phyloP scores from a whole-genome alignment of 2,113 vertebrate species.

The Alouatta palliata region DNA sequence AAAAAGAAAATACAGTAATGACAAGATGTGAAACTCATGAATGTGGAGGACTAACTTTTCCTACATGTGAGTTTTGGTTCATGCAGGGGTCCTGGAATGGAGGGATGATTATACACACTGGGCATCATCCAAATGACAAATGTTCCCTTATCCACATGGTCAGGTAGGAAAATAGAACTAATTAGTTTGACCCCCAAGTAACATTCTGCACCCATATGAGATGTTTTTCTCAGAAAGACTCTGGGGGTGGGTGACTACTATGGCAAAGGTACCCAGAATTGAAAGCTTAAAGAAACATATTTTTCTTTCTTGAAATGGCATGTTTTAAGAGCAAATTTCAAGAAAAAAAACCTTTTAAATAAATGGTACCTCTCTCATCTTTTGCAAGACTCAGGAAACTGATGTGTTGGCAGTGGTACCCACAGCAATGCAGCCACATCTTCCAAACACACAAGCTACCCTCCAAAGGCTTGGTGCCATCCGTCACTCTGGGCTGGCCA shows the following conservation, averaged over 20 bases:
- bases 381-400: conserved; percentile 39
- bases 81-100: neutral
- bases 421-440: rapidly evolving
- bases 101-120: neutral
- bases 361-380: neutral
- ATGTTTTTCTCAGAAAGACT: neutral
- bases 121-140: neutral
- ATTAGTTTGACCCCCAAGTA: neutral
- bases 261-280: neutral
- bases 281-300: neutral
- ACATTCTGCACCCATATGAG: neutral
- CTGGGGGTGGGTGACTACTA: neutral
- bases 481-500: neutral
- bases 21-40: neutral
- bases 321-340: conserved; percentile 17
- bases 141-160: rapidly evolving
- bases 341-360: neutral
- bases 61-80: neutral
- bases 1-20: neutral
- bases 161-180: neutral
- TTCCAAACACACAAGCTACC: neutral
- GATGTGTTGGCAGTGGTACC: neutral
- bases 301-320: neutral
- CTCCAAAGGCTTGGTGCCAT: neutral
- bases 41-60: neutral